Evolutionary conservation across 2,113 vertebrate species (phyloP).

Genomic region (Mustela nigripes): DNA sequence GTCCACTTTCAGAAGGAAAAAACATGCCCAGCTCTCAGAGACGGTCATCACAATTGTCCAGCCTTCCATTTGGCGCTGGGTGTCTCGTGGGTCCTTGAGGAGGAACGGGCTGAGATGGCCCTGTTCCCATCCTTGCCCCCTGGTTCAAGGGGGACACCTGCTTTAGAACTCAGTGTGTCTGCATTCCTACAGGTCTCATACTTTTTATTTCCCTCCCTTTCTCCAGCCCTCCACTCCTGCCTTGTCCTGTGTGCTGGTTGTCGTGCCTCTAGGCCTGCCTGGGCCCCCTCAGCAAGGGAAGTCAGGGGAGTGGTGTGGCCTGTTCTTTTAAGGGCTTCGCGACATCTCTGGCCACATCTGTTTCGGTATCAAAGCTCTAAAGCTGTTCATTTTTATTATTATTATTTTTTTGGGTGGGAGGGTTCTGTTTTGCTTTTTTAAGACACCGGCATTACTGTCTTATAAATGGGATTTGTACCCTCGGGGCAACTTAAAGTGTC

Average conservation of each 20-base stretch:
- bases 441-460: slow-evolving; percentile 58
- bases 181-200: not conserved
- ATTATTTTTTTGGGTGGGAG: not conserved
- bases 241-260: not conserved
- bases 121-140: not conserved
- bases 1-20: not conserved
- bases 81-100: not conserved
- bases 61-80: not conserved
- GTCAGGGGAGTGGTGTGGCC: not conserved
- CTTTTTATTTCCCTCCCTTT: not conserved
- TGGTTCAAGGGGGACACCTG: not conserved
- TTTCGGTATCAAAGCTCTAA: not conserved
- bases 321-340: slow-evolving; percentile 71
- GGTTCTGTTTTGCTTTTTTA: not conserved
- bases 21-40: not conserved
- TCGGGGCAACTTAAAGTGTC: not conserved
- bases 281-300: not conserved
- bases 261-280: not conserved
- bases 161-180: not conserved
- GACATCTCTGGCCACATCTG: not conserved
- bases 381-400: not conserved
- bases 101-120: not conserved
- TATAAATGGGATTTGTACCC: slow-evolving; percentile 76
- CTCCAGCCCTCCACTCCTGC: accelerated
- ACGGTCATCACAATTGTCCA: not conserved